Evolutionary conservation across 2,113 vertebrate species (phyloP).

Genomic region (Nyctibius bracteatus): DNA sequence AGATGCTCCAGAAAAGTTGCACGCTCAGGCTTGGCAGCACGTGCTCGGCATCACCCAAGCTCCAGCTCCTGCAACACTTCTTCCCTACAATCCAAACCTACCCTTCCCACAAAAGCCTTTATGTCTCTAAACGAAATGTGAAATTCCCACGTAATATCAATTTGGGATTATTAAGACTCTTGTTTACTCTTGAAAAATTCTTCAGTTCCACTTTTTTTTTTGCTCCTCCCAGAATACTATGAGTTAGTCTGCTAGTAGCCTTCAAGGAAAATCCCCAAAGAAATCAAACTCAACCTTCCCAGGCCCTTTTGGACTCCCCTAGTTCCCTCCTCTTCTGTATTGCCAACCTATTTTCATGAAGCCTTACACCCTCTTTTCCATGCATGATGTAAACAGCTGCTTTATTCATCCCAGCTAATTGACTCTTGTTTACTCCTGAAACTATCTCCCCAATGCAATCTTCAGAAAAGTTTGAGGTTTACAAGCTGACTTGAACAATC

Average conservation of each 20-base stretch:
- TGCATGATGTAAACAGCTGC: not conserved
- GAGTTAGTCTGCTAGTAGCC: not conserved
- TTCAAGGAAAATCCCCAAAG: not conserved
- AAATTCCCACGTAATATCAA: not conserved
- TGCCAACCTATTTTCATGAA: not conserved
- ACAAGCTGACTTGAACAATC: not conserved
- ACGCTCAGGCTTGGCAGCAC: not conserved
- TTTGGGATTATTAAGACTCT: not conserved
- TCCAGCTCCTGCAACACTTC: not conserved
- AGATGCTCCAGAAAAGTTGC: not conserved
- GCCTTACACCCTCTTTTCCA: not conserved
- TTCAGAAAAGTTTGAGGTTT: not conserved
- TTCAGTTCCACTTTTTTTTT: not conserved
- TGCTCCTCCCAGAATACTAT: rapidly evolving
- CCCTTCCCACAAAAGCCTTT: not conserved
- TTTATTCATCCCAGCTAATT: not conserved
- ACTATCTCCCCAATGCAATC: not conserved
- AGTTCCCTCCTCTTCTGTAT: not conserved
- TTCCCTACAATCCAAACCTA: not conserved
- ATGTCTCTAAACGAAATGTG: not conserved
- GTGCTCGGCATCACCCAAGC: not conserved
- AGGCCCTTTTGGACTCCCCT: not conserved
- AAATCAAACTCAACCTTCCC: not conserved
- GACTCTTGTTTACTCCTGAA: not conserved
- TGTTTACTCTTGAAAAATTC: not conserved